These are phyloP conservation scores for Leptinotarsa undecemlineata DNA, from an alignment of 1,140 invertebrate genomes.

Conservation along the genomic window DNA sequence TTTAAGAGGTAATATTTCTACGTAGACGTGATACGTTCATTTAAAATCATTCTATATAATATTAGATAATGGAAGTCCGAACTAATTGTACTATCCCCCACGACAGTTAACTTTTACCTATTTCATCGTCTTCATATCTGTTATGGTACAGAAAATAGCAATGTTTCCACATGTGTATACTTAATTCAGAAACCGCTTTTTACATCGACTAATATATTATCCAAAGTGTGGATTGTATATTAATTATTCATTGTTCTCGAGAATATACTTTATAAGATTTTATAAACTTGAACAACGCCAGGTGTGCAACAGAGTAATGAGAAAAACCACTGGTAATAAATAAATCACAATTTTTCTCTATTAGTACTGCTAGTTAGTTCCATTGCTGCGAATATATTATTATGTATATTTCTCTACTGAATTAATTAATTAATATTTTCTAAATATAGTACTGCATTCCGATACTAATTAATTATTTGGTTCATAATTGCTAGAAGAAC, in stretches of 20 bases:
- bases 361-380: background rate
- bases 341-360: background rate
- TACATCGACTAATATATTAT: too few relatives aligned
- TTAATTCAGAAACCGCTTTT: too few relatives aligned
- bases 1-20: too few relatives aligned
- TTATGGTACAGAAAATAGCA: too few relatives aligned
- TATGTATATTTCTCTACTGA: background rate
- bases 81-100: too few relatives aligned
- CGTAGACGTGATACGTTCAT: too few relatives aligned
- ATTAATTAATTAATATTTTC: constrained; percentile 9
- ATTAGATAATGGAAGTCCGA: too few relatives aligned
- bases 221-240: too few relatives aligned
- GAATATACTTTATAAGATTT: background rate
- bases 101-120: too few relatives aligned
- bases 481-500: constrained; percentile 4
- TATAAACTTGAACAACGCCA: background rate
- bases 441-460: background rate
- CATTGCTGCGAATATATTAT: background rate
- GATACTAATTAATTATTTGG: constrained; percentile 2
- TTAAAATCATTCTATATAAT: too few relatives aligned
- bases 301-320: background rate
- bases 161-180: too few relatives aligned
- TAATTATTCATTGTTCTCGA: background rate
- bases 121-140: too few relatives aligned
- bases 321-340: background rate